Percentiles rank a stretch among this genome's conserved stretches.
Conservation (phyloP, 2,797 vertebrate species). For the Pangasius macronema region DNA sequence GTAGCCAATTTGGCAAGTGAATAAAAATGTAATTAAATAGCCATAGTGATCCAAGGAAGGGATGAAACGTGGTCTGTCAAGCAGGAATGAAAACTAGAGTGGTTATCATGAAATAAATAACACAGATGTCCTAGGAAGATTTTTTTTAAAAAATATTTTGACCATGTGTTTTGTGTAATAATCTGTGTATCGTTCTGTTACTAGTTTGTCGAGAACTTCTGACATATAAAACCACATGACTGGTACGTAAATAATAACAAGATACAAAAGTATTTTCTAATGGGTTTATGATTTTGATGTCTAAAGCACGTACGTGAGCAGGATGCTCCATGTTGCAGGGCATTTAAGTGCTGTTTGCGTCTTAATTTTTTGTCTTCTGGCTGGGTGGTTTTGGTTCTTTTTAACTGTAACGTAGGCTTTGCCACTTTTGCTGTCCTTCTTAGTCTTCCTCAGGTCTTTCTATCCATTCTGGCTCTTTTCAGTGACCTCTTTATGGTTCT, state of each 20-base stretch:
- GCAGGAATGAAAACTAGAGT: neutral
- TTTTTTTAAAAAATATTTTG: neutral
- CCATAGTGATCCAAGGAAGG: too few relatives aligned
- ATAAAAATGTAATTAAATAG: neutral
- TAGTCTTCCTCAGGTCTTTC: neutral
- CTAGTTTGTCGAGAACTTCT: neutral
- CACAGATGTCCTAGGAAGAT: neutral
- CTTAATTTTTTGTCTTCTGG: neutral
- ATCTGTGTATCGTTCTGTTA: neutral
- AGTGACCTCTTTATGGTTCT: neutral
- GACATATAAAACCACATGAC: neutral
- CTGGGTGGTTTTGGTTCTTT: neutral
- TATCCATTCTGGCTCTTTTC: neutral
- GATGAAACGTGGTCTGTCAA: neutral
- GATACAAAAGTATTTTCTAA: neutral
- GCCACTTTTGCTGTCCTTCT: neutral
- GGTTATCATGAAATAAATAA: neutral
- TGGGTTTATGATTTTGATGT: neutral
- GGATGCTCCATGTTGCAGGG: neutral
- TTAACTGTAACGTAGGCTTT: neutral
- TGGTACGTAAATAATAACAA: neutral
- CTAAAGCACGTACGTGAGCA: neutral
- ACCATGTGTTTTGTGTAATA: neutral
- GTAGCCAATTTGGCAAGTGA: neutral
- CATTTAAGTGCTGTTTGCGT: neutral